Evolutionary conservation across 2,888 invertebrate species (phyloP), one percentile per base, ranked within the genome.

Genomic region (Drosophila subquinaria): DNA sequence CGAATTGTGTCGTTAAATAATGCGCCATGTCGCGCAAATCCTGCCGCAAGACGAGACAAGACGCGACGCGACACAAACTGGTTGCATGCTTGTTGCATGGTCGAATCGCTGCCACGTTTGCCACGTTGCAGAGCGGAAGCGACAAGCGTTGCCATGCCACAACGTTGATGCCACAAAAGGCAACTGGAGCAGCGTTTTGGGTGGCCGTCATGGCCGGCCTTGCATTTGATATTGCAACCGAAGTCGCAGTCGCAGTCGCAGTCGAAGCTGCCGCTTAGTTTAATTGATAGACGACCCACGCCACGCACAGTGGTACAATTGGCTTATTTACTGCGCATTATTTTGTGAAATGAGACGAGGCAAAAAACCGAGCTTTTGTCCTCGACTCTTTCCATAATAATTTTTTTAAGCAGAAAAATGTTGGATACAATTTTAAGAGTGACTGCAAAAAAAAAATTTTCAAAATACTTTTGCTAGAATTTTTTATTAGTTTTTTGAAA

Each of bases 1-100:
- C 90, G 90, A 90, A 88, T 84, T 88, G 88, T 90, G 89, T 88
- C 82, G 86, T 81, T 83, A 83, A 88, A 81, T 88, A 88, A 88
- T 87, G 82, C 83, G 71, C 80, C 84, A 82, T 86, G 86, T 83
- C 74, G 76, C 57, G 67, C 76, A 64, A 76, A 79, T 83, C 84
- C 84, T 83, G 86, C 56, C 56, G 35, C 56, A 45, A 82, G 82
- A 72, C 59, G 76, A 68, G 38, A n/a, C 33, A 50, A 43, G 4
- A 43, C 35, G 38, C 5, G 17, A 51, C 35, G 13, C 30, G 40
- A 42, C n/a, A 40, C 27, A 73, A 77, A 78, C 78, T 78, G 75
- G 79, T 75, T 75, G 35, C 38, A 23, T 20, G 35, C 20, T 36
- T 62, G 78, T 74, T 74, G 33, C 35, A 15, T 13, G 23, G 45